Evolutionary conservation across 1,140 invertebrate genomes (phyloP).

Genomic region (Sipha flava): DNA sequence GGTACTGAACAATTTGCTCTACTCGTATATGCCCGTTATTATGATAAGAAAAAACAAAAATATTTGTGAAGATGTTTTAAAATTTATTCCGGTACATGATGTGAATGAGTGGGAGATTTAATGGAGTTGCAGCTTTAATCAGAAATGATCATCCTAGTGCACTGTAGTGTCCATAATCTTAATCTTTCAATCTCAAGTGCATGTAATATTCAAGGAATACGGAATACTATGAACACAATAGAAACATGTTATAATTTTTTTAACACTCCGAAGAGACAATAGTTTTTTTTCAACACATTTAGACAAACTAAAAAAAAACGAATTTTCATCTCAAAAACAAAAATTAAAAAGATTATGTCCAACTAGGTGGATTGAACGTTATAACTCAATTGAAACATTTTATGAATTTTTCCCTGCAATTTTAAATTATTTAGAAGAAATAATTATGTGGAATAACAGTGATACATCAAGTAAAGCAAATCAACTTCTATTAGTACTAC

Average conservation of each 20-base stretch:
- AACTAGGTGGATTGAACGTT: neutral
- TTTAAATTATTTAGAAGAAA: neutral
- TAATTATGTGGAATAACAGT: neutral
- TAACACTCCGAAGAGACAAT: conserved; percentile 26
- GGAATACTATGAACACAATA: conserved; percentile 33
- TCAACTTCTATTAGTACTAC: neutral
- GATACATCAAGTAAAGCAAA: conserved; percentile 1
- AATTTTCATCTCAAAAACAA: neutral
- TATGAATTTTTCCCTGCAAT: neutral
- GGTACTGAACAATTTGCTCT: conserved; percentile 34
- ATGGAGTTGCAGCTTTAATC: conserved; percentile 40
- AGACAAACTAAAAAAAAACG: neutral
- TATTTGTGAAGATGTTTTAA: conserved; percentile 35
- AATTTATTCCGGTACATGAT: conserved; percentile 37
- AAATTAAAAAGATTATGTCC: neutral
- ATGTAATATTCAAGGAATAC: conserved; percentile 11
- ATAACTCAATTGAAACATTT: neutral
- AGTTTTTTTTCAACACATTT: neutral
- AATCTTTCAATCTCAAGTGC: neutral
- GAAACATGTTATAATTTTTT: conserved; percentile 33
- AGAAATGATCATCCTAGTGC: conserved; percentile 38
- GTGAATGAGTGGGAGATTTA: conserved; percentile 1
- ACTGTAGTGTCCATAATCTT: too few species aligned
- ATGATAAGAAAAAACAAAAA: neutral
- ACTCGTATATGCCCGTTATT: conserved; percentile 34